These are phyloP conservation scores for Frieseomelitta varia DNA, from an alignment of 1,140 invertebrate species.

Conservation along the genomic window DNA sequence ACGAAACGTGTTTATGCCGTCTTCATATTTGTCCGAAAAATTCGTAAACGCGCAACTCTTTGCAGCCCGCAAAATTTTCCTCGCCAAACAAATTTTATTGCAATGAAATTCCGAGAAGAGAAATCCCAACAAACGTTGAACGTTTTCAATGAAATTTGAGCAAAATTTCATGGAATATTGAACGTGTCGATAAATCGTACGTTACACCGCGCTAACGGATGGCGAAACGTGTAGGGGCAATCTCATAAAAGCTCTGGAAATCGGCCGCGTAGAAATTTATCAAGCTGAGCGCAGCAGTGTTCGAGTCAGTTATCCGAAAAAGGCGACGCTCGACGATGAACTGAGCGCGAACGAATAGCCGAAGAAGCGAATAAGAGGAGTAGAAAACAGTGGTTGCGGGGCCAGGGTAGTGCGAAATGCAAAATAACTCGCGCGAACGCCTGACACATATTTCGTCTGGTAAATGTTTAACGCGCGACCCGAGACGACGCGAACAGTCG, in stretches of 20 bases:
- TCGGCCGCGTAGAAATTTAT: constrained; percentile 40
- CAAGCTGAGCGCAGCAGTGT: constrained; percentile 10
- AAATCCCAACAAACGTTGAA: neutral
- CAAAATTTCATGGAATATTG: neutral
- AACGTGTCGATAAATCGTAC: neutral
- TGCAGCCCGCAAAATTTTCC: too few species aligned
- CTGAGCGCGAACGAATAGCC: constrained; percentile 15
- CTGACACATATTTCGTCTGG: constrained; percentile 51
- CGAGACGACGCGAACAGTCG: constrained; percentile 47
- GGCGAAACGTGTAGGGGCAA: neutral
- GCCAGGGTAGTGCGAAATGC: constrained; percentile 13
- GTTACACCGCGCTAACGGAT: neutral
- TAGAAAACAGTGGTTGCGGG: neutral
- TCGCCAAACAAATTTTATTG: neutral
- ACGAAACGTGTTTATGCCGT: neutral
- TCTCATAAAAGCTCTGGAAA: constrained; percentile 12
- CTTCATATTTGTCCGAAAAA: neutral
- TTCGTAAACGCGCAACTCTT: neutral
- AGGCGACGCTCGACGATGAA: constrained; percentile 20
- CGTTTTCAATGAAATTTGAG: neutral
- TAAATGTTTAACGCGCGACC: constrained; percentile 59
- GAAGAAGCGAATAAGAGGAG: constrained; percentile 18
- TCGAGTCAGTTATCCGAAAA: constrained; percentile 42
- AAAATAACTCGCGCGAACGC: constrained; percentile 41
- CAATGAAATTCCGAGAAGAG: neutral